Conservation (phyloP, 2,888 invertebrate genomes). For the Caenorhabditis japonica region DNA sequence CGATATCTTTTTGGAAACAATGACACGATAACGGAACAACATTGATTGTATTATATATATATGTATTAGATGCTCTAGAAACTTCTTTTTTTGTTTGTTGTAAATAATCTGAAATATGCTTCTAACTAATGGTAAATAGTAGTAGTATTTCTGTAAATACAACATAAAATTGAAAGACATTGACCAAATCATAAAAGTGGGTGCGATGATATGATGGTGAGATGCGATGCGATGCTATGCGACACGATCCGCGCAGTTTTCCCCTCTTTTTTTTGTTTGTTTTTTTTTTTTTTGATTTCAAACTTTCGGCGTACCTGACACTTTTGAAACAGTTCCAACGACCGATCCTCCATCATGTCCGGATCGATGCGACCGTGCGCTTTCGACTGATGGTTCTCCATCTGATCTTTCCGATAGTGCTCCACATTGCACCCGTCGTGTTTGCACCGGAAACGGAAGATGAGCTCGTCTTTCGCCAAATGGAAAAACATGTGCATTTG, state of each 20-base stretch:
- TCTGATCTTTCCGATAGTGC: constrained; percentile 77
- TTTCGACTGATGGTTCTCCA: constrained; percentile 77
- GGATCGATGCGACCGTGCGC: constrained; percentile 74
- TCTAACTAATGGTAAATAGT: too few species aligned
- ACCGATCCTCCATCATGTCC: constrained; percentile 76
- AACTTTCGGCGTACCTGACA: constrained; percentile 62
- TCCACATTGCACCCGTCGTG: constrained; percentile 71
- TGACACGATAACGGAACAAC: constrained; percentile 4
- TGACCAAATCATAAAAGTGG: constrained; percentile 32
- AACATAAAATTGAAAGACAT: constrained; percentile 30
- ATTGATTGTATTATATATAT: background rate
- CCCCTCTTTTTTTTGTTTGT: too few species aligned
- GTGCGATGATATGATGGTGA: background rate
- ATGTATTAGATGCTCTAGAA: too few species aligned
- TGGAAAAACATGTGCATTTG: constrained; percentile 78
- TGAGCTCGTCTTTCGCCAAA: constrained; percentile 73
- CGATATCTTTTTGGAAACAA: too few species aligned
- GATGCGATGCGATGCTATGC: constrained; percentile 4
- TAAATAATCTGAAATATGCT: too few species aligned
- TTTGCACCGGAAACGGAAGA: constrained; percentile 75
- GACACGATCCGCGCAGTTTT: too few species aligned
- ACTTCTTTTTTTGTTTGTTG: too few species aligned
- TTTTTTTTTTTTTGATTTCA: too few species aligned
- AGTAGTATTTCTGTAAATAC: constrained; percentile 6
- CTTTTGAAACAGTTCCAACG: constrained; percentile 68